Evolutionary conservation across 2,797 vertebrate genomes (phyloP), one percentile per base, ranked within the genome.

Genomic region (Sebastes taczanowskii): DNA sequence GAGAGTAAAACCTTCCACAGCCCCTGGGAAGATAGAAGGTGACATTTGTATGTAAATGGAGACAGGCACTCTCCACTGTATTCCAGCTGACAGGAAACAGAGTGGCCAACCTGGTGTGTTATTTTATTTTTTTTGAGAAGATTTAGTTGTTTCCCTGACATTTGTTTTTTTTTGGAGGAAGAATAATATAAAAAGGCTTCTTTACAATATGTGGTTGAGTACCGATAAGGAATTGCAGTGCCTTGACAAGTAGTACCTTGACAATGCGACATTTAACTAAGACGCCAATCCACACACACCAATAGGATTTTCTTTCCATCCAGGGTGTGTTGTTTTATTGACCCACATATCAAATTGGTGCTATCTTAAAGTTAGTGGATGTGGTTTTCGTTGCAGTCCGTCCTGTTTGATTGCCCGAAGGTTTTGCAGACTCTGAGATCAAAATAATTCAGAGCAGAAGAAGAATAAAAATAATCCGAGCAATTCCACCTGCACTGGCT

Each of bases 11-110:
- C 83, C 82, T 81, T 86, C 67, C 70, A 49, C 58, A 66, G 82
- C 86, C 89, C 88, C 80, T 83, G 83, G 86, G 84, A 89, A 84
- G 87, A 88, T 86, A 65, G 82, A 90, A 89, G 90, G 85, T 94
- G 93, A 93, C 92, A 93, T 94, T 94, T 93, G 83, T 90, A 91
- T 93, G 91, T 90, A 92, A 94, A 94, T 90, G 71, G 86, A 81
- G 86, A 89, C 83, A 83, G 81, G 46, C 80, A 60, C 77, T 85
- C 73, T 86, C 62, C 82, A 77, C 83, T 88, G 79, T 86, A 84
- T 85, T 87, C 55, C 25, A 70, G 69, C 64, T 90, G 87, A 93
- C 89, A 89, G 81, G 69, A 88, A 89, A 88, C 76, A 75, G 72
- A 84, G 77, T 81, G 61, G 80, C 71, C 77, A 81, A 78, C 80